These are phyloP conservation scores for Cyphomyrus plagiostoma DNA, from an alignment of 2,113 vertebrate genomes.

Conservation along the genomic window DNA sequence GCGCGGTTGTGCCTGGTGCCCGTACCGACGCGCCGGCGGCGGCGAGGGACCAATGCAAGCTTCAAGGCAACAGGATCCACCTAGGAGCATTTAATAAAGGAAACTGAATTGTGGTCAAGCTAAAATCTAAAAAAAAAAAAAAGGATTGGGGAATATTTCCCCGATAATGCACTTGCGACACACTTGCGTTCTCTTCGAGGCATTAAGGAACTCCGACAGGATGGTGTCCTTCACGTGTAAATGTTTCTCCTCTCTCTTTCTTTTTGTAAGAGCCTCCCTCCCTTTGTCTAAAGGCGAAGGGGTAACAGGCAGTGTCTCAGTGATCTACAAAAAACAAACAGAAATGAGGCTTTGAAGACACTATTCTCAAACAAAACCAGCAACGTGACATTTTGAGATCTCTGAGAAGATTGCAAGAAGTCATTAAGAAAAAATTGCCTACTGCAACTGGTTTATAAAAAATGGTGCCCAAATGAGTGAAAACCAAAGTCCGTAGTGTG, in stretches of 20 bases:
- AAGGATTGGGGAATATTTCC: background rate
- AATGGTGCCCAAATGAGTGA: background rate
- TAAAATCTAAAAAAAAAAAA: background rate
- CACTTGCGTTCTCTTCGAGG: background rate
- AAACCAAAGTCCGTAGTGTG: background rate
- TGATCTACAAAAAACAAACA: conserved; percentile 60
- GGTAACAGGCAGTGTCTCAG: conserved; percentile 80
- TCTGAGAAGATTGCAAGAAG: background rate
- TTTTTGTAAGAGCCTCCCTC: conserved; percentile 87
- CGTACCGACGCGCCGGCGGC: background rate
- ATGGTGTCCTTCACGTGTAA: background rate
- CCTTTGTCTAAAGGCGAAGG: conserved; percentile 81
- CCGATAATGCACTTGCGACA: background rate
- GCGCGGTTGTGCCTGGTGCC: background rate
- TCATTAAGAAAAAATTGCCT: background rate
- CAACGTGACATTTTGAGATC: background rate
- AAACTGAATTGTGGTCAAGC: background rate
- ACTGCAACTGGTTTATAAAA: background rate
- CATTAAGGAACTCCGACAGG: background rate
- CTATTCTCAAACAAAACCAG: background rate
- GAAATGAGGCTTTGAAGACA: background rate
- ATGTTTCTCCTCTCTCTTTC: conserved; percentile 79
- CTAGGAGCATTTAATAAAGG: background rate
- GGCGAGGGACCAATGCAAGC: background rate
- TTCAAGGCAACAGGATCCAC: background rate